These are phyloP conservation scores for Eurystomus glaucurus DNA, from an alignment of 2,797 vertebrate genomes.

Conservation along the genomic window DNA sequence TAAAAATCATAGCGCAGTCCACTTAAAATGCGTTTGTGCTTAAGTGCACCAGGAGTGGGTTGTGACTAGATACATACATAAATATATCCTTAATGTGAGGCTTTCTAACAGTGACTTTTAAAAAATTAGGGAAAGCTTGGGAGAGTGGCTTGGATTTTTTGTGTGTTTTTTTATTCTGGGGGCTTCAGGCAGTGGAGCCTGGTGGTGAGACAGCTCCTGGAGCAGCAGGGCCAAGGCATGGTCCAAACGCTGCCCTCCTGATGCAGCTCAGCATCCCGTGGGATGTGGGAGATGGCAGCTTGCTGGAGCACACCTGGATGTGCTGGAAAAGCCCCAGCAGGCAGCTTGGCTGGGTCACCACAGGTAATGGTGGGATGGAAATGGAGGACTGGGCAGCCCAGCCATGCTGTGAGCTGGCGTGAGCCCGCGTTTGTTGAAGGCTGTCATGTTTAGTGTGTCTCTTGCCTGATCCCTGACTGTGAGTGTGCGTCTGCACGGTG, in stretches of 20 bases:
- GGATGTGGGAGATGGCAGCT: background rate
- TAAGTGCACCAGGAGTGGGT: background rate
- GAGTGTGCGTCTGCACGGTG: rapidly evolving
- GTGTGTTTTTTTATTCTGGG: background rate
- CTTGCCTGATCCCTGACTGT: background rate
- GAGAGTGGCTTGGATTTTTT: background rate
- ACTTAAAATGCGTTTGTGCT: background rate
- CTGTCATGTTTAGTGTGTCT: rapidly evolving
- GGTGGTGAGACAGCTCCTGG: background rate
- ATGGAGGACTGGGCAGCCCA: rapidly evolving
- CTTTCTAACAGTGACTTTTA: background rate
- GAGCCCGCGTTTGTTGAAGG: background rate
- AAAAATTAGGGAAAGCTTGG: background rate
- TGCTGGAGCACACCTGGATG: background rate
- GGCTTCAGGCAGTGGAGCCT: background rate
- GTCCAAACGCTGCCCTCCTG: background rate
- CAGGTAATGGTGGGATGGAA: background rate
- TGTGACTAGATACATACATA: background rate
- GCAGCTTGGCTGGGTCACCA: background rate
- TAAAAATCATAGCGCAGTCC: background rate
- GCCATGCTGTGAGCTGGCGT: rapidly evolving
- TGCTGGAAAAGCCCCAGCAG: background rate
- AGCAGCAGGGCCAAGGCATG: background rate
- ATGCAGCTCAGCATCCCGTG: background rate
- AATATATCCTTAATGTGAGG: background rate